Evolutionary conservation across 2,888 invertebrate species (phyloP).

Genomic region (Agrotis puta): DNA sequence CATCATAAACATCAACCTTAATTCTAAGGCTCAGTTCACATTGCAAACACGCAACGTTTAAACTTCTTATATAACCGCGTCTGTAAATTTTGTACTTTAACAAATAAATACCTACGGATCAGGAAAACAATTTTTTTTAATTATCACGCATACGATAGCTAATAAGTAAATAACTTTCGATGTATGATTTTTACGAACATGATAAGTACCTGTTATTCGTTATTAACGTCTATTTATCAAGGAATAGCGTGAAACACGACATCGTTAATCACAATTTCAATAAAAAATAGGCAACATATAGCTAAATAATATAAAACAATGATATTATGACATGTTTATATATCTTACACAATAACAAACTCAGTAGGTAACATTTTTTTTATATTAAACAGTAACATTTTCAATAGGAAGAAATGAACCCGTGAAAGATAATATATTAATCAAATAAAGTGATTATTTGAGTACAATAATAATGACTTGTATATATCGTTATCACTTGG

Average conservation of each 20-base stretch:
- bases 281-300: neutral
- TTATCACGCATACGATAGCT: neutral
- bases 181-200: slow-evolving; percentile 6
- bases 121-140: too few species aligned
- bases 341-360: too few species aligned
- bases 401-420: slow-evolving; percentile 16
- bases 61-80: neutral
- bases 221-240: slow-evolving; percentile 9
- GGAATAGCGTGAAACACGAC: slow-evolving; percentile 16
- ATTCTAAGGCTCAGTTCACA: neutral
- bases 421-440: slow-evolving; percentile 20
- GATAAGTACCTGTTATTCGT: slow-evolving; percentile 2
- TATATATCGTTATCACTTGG: slow-evolving; percentile 20
- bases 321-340: too few species aligned
- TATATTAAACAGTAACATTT: too few species aligned
- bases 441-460: slow-evolving; percentile 14
- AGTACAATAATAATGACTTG: slow-evolving; percentile 10
- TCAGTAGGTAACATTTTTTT: too few species aligned
- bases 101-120: too few species aligned
- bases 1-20: neutral
- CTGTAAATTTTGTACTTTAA: neutral
- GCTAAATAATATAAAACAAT: too few species aligned
- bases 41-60: neutral
- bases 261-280: neutral
- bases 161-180: neutral